These are phyloP conservation scores for Menidia beryllina DNA, from an alignment of 2,113 vertebrate genomes.

Conservation along the genomic window DNA sequence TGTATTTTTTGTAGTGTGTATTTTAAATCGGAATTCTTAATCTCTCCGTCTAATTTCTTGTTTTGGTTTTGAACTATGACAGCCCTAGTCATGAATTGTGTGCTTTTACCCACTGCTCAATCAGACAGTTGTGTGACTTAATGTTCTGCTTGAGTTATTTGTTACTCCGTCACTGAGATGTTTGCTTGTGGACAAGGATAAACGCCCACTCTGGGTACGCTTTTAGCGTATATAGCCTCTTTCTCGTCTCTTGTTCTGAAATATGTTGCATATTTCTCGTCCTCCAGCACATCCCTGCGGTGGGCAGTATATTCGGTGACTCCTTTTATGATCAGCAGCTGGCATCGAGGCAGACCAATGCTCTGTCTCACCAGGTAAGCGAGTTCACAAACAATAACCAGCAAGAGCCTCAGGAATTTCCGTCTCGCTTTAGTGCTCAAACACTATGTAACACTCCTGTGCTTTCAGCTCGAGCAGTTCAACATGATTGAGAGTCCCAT, in stretches of 20 bases:
- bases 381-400: neutral
- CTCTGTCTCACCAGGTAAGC: constrained; percentile 96
- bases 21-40: neutral
- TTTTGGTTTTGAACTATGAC: constrained; percentile 18
- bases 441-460: constrained; percentile 1
- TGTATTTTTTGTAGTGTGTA: neutral
- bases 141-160: constrained; percentile 52
- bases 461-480: constrained; percentile 93
- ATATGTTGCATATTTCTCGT: constrained; percentile 45
- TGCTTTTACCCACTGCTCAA: constrained; percentile 52
- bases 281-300: constrained; percentile 91
- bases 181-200: constrained; percentile 33
- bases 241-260: neutral
- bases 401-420: neutral
- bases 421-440: neutral
- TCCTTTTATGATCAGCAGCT: constrained; percentile 98
- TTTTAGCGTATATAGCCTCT: neutral
- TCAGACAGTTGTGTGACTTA: constrained; percentile 46
- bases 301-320: constrained; percentile 95
- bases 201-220: neutral
- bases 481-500: constrained; percentile 97
- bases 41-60: neutral
- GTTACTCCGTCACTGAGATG: constrained; percentile 45
- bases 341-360: constrained; percentile 94
- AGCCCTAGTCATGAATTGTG: constrained; percentile 42